phyloP scores from a whole-genome alignment of 2,113 vertebrate genomes.

The western clawed frog (Xenopus tropicalis) region DNA sequence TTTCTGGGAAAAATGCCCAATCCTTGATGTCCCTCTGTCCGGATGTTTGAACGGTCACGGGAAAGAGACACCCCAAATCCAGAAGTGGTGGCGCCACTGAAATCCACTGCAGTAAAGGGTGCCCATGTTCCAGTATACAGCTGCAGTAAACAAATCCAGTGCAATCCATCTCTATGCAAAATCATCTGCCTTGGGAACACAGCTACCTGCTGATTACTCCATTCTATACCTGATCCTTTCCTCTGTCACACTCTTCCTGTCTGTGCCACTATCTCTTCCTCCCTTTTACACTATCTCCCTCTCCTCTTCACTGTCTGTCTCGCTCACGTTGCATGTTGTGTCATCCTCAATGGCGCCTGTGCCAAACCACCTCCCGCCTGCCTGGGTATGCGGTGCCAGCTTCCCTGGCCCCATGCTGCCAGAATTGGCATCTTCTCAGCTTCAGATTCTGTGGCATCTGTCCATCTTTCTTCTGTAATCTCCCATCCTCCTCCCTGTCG shows the following conservation, averaged over 20 bases:
- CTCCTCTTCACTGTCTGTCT: slow-evolving; percentile 35
- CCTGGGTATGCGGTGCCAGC: slow-evolving; percentile 36
- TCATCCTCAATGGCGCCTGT: slow-evolving; percentile 48
- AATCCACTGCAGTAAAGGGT: slow-evolving; percentile 17
- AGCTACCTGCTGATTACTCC: slow-evolving; percentile 17
- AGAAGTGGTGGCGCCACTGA: slow-evolving; percentile 16
- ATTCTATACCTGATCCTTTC: slow-evolving; percentile 33
- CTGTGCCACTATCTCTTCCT: slow-evolving; percentile 13
- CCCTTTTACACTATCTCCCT: slow-evolving; percentile 28
- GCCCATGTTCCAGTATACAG: slow-evolving; percentile 20
- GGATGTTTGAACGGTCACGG: slow-evolving; percentile 33
- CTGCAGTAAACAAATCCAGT: slow-evolving; percentile 17
- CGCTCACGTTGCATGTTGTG: slow-evolving; percentile 43
- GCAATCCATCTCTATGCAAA: slow-evolving; percentile 20
- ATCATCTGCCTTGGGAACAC: neutral
- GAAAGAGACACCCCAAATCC: slow-evolving; percentile 36
- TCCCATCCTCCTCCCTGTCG: slow-evolving; percentile 53
- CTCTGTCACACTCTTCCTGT: slow-evolving; percentile 20
- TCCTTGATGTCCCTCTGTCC: slow-evolving; percentile 32
- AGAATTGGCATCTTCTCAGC: slow-evolving; percentile 55
- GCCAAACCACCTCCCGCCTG: slow-evolving; percentile 51
- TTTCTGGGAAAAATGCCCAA: slow-evolving; percentile 45
- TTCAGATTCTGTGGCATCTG: slow-evolving; percentile 60
- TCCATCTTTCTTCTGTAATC: slow-evolving; percentile 57
- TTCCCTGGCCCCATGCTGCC: slow-evolving; percentile 57